A percentile compares a stretch with the other conserved stretches of the same genome.
These are phyloP conservation scores for Ploceus nigricollis DNA, from an alignment of 2,113 vertebrate genomes.

Conservation along the genomic window DNA sequence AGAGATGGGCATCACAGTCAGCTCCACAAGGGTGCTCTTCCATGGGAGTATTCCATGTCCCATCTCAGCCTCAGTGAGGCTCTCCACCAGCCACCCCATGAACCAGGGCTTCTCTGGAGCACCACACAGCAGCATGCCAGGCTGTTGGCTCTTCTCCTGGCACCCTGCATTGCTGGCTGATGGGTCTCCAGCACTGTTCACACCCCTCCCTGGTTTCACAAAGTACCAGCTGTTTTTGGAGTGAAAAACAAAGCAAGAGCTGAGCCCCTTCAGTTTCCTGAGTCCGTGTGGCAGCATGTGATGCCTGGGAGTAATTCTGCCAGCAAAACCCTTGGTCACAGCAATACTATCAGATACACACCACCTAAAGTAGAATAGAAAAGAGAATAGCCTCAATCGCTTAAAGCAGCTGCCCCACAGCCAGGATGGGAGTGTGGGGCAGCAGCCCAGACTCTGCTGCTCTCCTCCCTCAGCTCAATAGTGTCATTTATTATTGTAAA, in stretches of 20 bases:
- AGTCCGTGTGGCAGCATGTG: background rate
- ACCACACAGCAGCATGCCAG: fast-evolving
- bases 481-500: background rate
- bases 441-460: background rate
- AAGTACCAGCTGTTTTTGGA: background rate
- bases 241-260: background rate
- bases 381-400: background rate
- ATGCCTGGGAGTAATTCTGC: background rate
- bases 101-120: background rate
- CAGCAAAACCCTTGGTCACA: background rate
- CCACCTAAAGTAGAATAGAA: background rate
- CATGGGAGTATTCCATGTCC: background rate
- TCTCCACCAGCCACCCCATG: background rate
- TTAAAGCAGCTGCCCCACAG: background rate
- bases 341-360: background rate
- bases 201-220: background rate
- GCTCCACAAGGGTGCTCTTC: background rate
- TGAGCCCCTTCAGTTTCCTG: background rate
- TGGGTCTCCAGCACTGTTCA: background rate
- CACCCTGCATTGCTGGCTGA: background rate
- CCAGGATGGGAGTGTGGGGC: background rate
- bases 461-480: background rate
- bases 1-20: background rate
- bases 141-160: background rate
- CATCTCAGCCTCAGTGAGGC: background rate